Conservation (phyloP, 2,888 invertebrate species). For the Ophion ventricosus region DNA sequence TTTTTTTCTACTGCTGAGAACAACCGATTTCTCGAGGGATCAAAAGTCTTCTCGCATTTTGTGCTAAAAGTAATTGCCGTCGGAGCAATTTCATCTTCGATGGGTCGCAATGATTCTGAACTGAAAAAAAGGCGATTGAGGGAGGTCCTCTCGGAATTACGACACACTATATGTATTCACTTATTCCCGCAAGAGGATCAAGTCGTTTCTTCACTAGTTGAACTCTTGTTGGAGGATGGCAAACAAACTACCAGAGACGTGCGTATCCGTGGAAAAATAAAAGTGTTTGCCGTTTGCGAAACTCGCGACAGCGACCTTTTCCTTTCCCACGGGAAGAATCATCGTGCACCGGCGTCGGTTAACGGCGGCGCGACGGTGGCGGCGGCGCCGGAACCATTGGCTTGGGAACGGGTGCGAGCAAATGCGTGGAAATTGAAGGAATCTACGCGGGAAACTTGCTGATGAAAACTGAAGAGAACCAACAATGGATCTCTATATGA, state of each 20-base stretch:
- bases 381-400: slow-evolving; percentile 16
- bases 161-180: neutral
- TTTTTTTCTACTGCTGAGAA: too few species aligned
- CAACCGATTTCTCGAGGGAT: too few species aligned
- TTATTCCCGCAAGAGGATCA: slow-evolving; percentile 3
- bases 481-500: neutral
- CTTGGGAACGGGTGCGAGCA: slow-evolving; percentile 56
- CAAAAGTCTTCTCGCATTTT: neutral
- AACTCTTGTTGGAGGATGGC: slow-evolving; percentile 15
- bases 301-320: slow-evolving; percentile 49
- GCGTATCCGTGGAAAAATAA: slow-evolving; percentile 47
- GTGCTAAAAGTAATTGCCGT: neutral
- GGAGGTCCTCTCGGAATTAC: neutral
- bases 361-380: neutral
- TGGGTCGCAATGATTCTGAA: neutral
- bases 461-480: neutral
- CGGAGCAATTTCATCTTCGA: neutral
- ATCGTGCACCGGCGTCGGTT: slow-evolving; percentile 37
- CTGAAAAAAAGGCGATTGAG: neutral
- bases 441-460: slow-evolving; percentile 36
- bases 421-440: slow-evolving; percentile 58
- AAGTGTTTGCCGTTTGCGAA: slow-evolving; percentile 35
- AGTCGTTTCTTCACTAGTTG: slow-evolving; percentile 10
- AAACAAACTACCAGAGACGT: neutral
- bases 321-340: slow-evolving; percentile 62